Evolutionary conservation across 2,888 invertebrate species (phyloP).

Genomic region (Dicyrtoma fusca): DNA sequence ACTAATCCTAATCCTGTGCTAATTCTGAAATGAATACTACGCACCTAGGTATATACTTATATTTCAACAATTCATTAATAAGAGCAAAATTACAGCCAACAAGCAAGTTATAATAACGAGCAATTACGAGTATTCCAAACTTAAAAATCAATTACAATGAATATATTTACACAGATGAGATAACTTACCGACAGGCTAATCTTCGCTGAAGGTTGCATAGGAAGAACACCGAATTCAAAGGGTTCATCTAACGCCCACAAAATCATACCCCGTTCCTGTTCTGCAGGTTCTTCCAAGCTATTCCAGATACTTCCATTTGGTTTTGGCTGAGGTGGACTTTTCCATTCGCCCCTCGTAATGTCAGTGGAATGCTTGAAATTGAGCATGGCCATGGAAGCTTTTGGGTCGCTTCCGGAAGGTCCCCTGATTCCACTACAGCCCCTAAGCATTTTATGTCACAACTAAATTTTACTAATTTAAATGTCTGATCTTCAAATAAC

Average conservation of each 20-base stretch:
- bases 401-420: background rate
- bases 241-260: conserved; percentile 50
- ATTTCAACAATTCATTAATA: background rate
- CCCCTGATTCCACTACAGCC: no score
- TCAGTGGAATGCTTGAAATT: conserved; percentile 6
- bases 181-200: conserved; percentile 37
- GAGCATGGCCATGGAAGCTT: conserved; percentile 5
- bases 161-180: no score
- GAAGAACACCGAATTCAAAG: conserved; percentile 47
- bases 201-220: conserved; percentile 39
- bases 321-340: background rate
- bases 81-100: background rate
- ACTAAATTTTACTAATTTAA: no score
- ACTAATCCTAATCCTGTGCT: no score
- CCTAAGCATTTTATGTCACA: no score
- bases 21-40: no score
- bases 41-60: no score
- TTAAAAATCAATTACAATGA: no score
- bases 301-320: background rate
- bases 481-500: no score
- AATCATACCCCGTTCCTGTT: background rate
- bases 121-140: no score
- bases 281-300: background rate
- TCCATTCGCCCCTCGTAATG: background rate
- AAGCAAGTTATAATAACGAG: background rate